Conservation (phyloP, 2,797 vertebrate species). For the Masticophis lateralis region DNA sequence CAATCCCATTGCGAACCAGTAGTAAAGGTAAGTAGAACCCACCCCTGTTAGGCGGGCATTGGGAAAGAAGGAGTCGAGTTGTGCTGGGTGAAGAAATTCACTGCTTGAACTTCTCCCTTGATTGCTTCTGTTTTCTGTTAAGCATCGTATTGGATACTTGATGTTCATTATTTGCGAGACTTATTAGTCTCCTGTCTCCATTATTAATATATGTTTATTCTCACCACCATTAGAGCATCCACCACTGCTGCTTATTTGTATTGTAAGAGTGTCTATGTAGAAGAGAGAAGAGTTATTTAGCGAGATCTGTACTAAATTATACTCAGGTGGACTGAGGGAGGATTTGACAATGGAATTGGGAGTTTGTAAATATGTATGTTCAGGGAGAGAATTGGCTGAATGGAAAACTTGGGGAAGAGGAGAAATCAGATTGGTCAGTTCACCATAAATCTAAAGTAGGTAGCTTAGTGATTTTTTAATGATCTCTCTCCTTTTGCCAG, state of each 20-base stretch:
- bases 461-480: neutral
- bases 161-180: neutral
- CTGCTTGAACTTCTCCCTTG: neutral
- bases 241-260: neutral
- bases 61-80: neutral
- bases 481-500: neutral
- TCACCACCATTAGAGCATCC: neutral
- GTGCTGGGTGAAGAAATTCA: neutral
- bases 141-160: neutral
- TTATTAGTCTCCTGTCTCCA: neutral
- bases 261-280: neutral
- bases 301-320: neutral
- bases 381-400: neutral
- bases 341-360: neutral
- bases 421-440: neutral
- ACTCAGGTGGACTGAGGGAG: neutral
- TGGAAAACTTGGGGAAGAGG: neutral
- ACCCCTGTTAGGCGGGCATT: neutral
- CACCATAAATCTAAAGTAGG: neutral
- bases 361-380: neutral
- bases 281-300: neutral
- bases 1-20: too few relatives aligned
- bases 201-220: neutral
- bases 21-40: too few relatives aligned
- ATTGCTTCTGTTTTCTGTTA: neutral